phyloP scores from a whole-genome alignment of 2,797 vertebrate species.

The Eleutherodactylus coqui region DNA sequence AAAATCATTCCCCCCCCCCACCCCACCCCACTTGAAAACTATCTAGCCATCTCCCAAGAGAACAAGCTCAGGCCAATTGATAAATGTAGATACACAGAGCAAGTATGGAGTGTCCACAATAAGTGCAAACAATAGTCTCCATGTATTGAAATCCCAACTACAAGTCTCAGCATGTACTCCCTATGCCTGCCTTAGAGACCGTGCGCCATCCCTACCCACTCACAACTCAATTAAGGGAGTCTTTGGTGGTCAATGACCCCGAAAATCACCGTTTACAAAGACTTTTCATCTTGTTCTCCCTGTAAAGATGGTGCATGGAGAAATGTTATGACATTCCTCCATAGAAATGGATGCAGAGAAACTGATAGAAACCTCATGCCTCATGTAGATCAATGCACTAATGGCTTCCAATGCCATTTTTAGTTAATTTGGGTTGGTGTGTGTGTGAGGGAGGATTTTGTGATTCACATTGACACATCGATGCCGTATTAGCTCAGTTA shows the following conservation, averaged over 20 bases:
- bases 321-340: slow-evolving; percentile 9
- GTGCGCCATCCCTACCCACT: neutral
- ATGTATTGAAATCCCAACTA: neutral
- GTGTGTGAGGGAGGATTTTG: neutral
- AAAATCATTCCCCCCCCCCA: slow-evolving; percentile 36
- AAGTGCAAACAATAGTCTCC: neutral
- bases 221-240: slow-evolving; percentile 28
- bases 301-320: neutral
- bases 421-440: neutral
- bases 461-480: neutral
- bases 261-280: slow-evolving; percentile 33
- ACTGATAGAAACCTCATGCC: neutral
- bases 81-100: neutral
- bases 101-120: neutral
- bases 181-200: neutral
- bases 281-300: neutral
- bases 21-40: slow-evolving; percentile 32
- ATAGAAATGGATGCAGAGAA: neutral
- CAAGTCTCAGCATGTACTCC: slow-evolving; percentile 14
- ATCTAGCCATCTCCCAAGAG: slow-evolving; percentile 30
- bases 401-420: neutral
- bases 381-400: neutral
- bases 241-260: slow-evolving; percentile 30
- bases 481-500: neutral
- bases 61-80: neutral